Percentiles rank a stretch among this genome's conserved stretches.
Evolutionary conservation across 2,888 invertebrate genomes (phyloP).

Genomic region (Ochropleura leucogaster): DNA sequence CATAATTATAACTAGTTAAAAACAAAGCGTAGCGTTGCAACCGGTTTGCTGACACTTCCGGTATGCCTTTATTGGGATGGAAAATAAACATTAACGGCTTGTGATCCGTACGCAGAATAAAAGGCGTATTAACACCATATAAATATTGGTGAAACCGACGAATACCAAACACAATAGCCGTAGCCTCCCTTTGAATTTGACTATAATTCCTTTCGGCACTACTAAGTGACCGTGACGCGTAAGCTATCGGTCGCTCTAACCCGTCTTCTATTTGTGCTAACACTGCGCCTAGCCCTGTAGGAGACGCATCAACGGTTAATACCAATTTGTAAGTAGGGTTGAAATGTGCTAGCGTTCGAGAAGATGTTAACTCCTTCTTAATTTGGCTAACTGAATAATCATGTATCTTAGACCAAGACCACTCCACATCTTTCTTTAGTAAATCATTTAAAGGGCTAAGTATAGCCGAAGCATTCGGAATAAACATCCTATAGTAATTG

Average conservation of each 20-base stretch:
- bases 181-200: conserved; percentile 1
- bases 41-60: neutral
- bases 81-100: conserved; percentile 5
- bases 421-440: neutral
- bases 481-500: conserved; percentile 1
- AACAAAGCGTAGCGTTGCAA: neutral
- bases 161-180: conserved; percentile 4
- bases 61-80: neutral
- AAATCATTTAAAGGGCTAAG: conserved; percentile 2
- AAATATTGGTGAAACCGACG: neutral
- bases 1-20: conserved; percentile 6
- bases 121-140: neutral
- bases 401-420: neutral
- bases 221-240: neutral
- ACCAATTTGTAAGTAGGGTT: neutral
- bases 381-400: neutral
- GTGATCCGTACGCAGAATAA: conserved; percentile 5
- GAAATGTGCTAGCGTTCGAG: neutral
- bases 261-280: conserved; percentile 3
- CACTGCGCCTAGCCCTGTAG: conserved; percentile 3
- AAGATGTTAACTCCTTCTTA: conserved; percentile 1
- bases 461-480: neutral
- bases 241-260: neutral
- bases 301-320: neutral
- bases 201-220: conserved; percentile 2